Conservation (phyloP, 1,140 invertebrate genomes). For the Triops longicaudatus region DNA sequence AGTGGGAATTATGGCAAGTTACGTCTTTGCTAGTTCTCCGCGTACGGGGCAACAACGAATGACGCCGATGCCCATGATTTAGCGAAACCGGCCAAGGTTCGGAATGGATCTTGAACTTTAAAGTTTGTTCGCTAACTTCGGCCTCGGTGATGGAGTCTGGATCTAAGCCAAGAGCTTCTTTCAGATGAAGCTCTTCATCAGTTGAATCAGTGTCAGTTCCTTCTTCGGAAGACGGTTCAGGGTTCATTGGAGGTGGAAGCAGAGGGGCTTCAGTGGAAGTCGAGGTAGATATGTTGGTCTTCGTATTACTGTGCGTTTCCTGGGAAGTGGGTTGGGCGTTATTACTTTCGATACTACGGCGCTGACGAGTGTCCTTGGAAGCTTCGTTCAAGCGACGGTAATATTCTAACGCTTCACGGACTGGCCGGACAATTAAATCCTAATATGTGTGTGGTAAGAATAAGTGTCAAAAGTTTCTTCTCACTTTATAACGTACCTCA, state of each 20-base stretch:
- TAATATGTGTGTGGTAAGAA: slow-evolving; percentile 29
- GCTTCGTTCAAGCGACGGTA: slow-evolving; percentile 55
- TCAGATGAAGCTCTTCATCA: slow-evolving; percentile 50
- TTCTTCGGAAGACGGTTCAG: slow-evolving; percentile 35
- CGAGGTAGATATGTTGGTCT: not conserved
- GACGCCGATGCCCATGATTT: not conserved
- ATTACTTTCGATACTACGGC: slow-evolving; percentile 47
- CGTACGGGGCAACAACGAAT: not conserved
- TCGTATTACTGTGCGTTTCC: slow-evolving; percentile 27
- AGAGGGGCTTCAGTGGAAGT: not conserved
- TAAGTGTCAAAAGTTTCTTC: not conserved
- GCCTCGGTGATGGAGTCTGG: slow-evolving; percentile 62
- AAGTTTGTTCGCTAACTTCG: slow-evolving; percentile 62
- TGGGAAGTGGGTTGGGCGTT: slow-evolving; percentile 23
- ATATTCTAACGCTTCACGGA: slow-evolving; percentile 53
- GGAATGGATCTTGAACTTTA: slow-evolving; percentile 52
- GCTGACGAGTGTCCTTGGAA: slow-evolving; percentile 50
- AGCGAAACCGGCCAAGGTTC: slow-evolving; percentile 42
- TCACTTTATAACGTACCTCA: slow-evolving; percentile 43
- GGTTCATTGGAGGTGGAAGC: not conserved
- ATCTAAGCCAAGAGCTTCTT: slow-evolving; percentile 39
- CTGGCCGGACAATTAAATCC: slow-evolving; percentile 54
- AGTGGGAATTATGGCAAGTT: not conserved
- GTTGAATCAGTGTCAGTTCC: slow-evolving; percentile 34
- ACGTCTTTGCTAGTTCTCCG: not conserved